phyloP scores from a whole-genome alignment of 2,797 vertebrate species.

The Oreochromis mossambicus region DNA sequence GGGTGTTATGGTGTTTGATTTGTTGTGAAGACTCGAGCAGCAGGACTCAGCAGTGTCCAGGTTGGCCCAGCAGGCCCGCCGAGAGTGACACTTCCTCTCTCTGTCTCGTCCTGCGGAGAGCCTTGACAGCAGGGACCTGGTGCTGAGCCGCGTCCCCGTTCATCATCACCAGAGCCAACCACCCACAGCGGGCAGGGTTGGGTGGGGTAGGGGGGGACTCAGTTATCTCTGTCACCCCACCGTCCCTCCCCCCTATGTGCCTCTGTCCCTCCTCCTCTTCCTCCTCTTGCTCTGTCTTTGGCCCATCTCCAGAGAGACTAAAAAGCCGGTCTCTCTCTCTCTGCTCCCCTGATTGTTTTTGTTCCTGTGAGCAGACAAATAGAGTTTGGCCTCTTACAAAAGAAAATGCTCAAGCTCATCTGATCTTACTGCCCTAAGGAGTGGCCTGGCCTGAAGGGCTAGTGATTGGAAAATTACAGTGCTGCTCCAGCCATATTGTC shows the following conservation, averaged over 20 bases:
- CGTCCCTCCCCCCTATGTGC: not conserved
- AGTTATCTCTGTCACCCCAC: slow-evolving; percentile 57
- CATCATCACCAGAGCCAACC: slow-evolving; percentile 69
- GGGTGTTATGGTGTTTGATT: slow-evolving; percentile 72
- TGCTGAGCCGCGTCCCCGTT: slow-evolving; percentile 58
- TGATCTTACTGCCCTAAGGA: slow-evolving; percentile 77
- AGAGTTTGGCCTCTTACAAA: slow-evolving; percentile 72
- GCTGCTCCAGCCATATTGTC: slow-evolving; percentile 56
- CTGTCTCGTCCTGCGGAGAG: slow-evolving; percentile 65
- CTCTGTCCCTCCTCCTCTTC: not conserved
- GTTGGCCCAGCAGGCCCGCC: slow-evolving; percentile 73
- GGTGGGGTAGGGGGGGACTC: not conserved
- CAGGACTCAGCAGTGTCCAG: slow-evolving; percentile 74
- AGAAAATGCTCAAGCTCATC: slow-evolving; percentile 68
- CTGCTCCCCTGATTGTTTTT: slow-evolving; percentile 68
- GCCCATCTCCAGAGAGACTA: slow-evolving; percentile 68
- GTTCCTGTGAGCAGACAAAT: slow-evolving; percentile 72
- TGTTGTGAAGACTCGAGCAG: slow-evolving; percentile 74
- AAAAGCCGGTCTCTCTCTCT: slow-evolving; percentile 43
- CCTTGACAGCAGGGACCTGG: slow-evolving; percentile 66
- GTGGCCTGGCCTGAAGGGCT: slow-evolving; percentile 66
- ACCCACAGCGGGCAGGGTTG: slow-evolving; percentile 40
- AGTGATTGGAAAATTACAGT: slow-evolving; percentile 81
- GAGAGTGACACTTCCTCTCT: slow-evolving; percentile 81
- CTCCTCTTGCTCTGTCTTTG: slow-evolving; percentile 28